phyloP scores from a whole-genome alignment of 1,140 invertebrate genomes.

The Cylas formicarius region DNA sequence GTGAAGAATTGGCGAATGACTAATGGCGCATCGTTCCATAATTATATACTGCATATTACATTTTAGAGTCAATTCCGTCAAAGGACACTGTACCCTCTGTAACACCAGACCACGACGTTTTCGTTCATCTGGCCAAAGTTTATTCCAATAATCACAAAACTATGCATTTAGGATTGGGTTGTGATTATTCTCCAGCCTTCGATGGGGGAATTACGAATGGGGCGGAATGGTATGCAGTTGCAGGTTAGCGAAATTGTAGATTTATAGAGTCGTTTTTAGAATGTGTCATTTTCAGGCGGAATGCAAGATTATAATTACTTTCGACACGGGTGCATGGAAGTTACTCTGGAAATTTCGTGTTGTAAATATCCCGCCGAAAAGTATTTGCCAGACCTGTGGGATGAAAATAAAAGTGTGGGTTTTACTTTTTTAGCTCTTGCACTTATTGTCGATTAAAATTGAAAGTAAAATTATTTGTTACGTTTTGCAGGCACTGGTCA shows the following conservation, averaged over 20 bases:
- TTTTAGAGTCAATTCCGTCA: too few relatives aligned
- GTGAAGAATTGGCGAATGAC: too few relatives aligned
- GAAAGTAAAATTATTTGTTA: too few relatives aligned
- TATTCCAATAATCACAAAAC: slow-evolving; percentile 53
- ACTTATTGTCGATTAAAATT: too few relatives aligned
- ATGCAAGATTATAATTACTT: slow-evolving; percentile 67
- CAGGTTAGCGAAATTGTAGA: slow-evolving; percentile 39
- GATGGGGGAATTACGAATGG: slow-evolving; percentile 52
- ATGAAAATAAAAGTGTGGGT: slow-evolving; percentile 49
- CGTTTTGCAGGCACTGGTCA: slow-evolving; percentile 40
- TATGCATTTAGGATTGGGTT: slow-evolving; percentile 39
- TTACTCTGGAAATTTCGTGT: slow-evolving; percentile 61
- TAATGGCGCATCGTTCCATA: too few relatives aligned
- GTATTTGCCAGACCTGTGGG: slow-evolving; percentile 51
- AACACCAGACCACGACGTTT: slow-evolving; percentile 61
- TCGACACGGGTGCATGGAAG: slow-evolving; percentile 57
- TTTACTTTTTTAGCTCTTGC: too few relatives aligned
- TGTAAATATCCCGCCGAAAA: slow-evolving; percentile 51
- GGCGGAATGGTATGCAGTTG: slow-evolving; percentile 52
- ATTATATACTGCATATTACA: too few relatives aligned
- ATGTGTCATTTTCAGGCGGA: slow-evolving; percentile 34
- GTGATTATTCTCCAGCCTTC: slow-evolving; percentile 12
- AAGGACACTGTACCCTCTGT: slow-evolving; percentile 45
- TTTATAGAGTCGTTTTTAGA: slow-evolving; percentile 6
- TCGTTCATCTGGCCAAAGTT: slow-evolving; percentile 53